Conservation (phyloP, 2,888 invertebrate species). For the Acanthosepion esculentum region DNA sequence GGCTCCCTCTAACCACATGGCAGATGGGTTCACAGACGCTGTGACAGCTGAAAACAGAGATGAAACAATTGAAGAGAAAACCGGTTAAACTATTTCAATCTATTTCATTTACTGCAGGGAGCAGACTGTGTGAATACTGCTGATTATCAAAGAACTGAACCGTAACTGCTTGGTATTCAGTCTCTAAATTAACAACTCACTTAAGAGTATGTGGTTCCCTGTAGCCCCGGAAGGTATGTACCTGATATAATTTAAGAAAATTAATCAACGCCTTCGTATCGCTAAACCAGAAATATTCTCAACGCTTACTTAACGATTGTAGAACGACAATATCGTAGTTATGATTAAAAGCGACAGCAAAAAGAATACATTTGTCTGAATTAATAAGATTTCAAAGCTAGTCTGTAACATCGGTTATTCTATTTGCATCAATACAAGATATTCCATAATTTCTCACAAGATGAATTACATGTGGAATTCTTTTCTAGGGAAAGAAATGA, state of each 20-base stretch:
- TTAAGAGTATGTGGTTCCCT: not conserved
- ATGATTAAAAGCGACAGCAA: no score
- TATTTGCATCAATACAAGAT: no score
- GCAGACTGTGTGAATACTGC: not conserved
- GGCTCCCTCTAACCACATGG: not conserved
- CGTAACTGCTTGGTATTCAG: not conserved
- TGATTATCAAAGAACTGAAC: not conserved
- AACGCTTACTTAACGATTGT: no score
- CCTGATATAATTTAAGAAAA: not conserved
- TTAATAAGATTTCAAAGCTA: no score
- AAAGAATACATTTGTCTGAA: no score
- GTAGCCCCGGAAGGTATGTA: not conserved
- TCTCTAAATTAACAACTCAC: not conserved
- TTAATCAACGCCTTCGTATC: no score
- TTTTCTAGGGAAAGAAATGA: no score
- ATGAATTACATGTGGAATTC: no score
- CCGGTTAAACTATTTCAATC: constrained; percentile 21
- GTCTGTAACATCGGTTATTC: no score
- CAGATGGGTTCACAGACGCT: not conserved
- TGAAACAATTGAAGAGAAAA: constrained; percentile 8
- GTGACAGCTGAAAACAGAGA: constrained; percentile 1
- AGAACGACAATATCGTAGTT: no score
- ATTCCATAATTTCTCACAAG: no score
- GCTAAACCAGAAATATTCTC: no score
- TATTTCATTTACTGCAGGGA: not conserved